Percentiles rank a stretch among this genome's conserved stretches.
Evolutionary conservation across 2,113 vertebrate species (phyloP).

Genomic region (Malurus melanocephalus): DNA sequence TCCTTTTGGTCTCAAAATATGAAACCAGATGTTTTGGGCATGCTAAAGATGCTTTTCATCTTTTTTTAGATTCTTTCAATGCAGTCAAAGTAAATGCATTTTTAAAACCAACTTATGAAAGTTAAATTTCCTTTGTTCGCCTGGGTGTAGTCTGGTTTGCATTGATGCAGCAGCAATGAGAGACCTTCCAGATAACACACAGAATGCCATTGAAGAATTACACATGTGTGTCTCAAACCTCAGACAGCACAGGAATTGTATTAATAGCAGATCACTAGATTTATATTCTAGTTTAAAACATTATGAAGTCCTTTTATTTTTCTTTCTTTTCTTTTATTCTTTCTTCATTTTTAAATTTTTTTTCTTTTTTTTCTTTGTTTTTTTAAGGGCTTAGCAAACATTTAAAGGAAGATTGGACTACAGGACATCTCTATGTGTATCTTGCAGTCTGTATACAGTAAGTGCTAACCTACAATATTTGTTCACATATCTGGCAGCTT

Average conservation of each 20-base stretch:
- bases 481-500: slow-evolving; percentile 65
- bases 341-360: too few relatives aligned
- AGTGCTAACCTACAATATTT: slow-evolving; percentile 64
- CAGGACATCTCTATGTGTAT: background rate
- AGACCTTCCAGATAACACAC: slow-evolving; percentile 79
- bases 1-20: slow-evolving; percentile 90
- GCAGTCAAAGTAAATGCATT: slow-evolving; percentile 89
- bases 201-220: slow-evolving; percentile 70
- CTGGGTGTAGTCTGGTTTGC: slow-evolving; percentile 91
- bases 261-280: slow-evolving; percentile 69
- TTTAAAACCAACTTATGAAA: slow-evolving; percentile 84
- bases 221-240: slow-evolving; percentile 65
- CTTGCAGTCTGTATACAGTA: slow-evolving; percentile 41
- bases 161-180: slow-evolving; percentile 86
- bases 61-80: slow-evolving; percentile 79
- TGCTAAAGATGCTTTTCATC: slow-evolving; percentile 94
- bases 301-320: background rate
- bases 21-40: slow-evolving; percentile 97
- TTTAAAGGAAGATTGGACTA: background rate
- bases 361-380: too few relatives aligned
- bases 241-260: slow-evolving; percentile 67
- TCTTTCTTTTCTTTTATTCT: background rate
- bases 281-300: slow-evolving; percentile 55
- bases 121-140: slow-evolving; percentile 90
- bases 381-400: background rate